Percentiles rank a stretch among this genome's conserved stretches.
Conservation (phyloP, 2,888 invertebrate genomes). For the Augochlorella aurata region DNA sequence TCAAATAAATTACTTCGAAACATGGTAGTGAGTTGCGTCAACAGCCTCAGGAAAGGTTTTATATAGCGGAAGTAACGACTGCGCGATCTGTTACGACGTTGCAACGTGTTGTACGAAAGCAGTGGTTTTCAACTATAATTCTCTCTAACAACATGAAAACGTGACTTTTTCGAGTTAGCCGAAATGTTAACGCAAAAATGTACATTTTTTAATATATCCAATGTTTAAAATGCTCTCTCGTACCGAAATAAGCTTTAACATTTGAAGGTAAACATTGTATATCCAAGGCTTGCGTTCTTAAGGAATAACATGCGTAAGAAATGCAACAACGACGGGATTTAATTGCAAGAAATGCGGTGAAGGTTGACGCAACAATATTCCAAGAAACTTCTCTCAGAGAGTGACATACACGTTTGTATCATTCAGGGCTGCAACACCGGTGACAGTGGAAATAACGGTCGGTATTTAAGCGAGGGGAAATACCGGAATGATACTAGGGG, state of each 20-base stretch:
- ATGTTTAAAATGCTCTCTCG: background rate
- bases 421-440: conserved; percentile 15
- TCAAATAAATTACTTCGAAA: conserved; percentile 51
- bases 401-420: conserved; percentile 31
- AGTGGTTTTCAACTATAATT: conserved; percentile 7
- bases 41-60: conserved; percentile 29
- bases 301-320: conserved; percentile 43
- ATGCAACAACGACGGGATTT: conserved; percentile 52
- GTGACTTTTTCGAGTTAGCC: background rate
- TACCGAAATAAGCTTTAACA: background rate
- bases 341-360: conserved; percentile 57
- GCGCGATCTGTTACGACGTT: conserved; percentile 24
- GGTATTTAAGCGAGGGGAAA: conserved; percentile 31
- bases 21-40: conserved; percentile 45
- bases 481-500: conserved; percentile 34
- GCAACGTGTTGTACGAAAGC: conserved; percentile 21
- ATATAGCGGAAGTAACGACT: conserved; percentile 41
- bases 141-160: background rate
- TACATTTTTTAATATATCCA: background rate
- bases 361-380: conserved; percentile 50
- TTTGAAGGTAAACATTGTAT: conserved; percentile 32
- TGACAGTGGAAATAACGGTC: conserved; percentile 48
- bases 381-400: conserved; percentile 42
- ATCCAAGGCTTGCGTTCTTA: conserved; percentile 34
- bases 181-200: background rate